Base-by-base conservation (phyloP, 2,113 vertebrate genomes). In the Pithys albifrons region DNA sequence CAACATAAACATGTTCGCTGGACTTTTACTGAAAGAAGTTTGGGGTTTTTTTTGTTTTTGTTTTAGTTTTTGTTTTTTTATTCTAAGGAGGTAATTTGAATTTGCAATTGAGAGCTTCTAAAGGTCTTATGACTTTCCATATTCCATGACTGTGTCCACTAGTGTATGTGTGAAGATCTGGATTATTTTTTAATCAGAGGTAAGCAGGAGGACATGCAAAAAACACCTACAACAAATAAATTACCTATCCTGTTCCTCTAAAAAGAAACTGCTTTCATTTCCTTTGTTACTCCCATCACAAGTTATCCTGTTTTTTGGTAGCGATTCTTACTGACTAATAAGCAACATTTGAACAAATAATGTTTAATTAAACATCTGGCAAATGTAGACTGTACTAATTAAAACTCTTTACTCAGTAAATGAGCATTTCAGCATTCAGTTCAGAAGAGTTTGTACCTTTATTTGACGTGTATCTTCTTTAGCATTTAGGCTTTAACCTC, bases 361-460 rank as follows among this genome's bases (percentile, higher is more conserved):
- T 39, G 23, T 91, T 95, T 92, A 81, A 37, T 55, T 88, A 88
- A 94, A 82, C 57, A 82, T 78, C 70, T 97, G 80, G 39, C 65
- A 86, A 69, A 73, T 89, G 45, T 66, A 89, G 77, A 86, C 72
- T 91, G 23, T 83, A 67, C 39, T 94, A 61, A 55, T 85, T 94
- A 81, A 89, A 89, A 70, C 35, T 67, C 12, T 88, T 77, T 85
- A 91, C 69, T 85, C 74, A 75, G 52, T 78, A 92, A 81, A 45
- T 11, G 62, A 78, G 43, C 20, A 65, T 78, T 67, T 85, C 85
- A 93, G 23, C 33, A 19, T 67, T 66, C 73, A 79, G 22, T 73
- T 91, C 27, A 22, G n/a, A 79, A 79, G n/a, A 59, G 19, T 55
- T 48, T 54, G 27, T 45, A 69, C 13, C 13, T 58, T 64, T 80